A percentile compares a stretch with the other conserved stretches of the same genome.
Evolutionary conservation across 2,797 vertebrate species (phyloP).

Genomic region (Anas bernieri): DNA sequence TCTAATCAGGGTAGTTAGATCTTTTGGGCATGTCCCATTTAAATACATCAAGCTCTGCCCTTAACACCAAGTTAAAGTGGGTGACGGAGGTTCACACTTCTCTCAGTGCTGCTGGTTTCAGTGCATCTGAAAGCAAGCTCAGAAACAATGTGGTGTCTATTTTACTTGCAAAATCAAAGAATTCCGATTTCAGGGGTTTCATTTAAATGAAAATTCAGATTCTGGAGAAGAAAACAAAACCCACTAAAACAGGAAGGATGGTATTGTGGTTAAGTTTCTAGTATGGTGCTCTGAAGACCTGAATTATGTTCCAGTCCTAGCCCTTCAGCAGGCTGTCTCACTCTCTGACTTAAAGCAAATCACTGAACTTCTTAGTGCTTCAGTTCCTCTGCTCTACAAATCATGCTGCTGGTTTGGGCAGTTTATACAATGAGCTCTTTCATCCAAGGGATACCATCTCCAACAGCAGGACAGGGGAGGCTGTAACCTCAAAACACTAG

Average conservation of each 20-base stretch:
- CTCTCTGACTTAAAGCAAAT: slow-evolving; percentile 10
- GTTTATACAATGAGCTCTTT: neutral
- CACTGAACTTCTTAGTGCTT: slow-evolving; percentile 4
- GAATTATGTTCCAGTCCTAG: slow-evolving; percentile 32
- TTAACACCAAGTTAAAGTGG: neutral
- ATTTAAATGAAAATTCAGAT: slow-evolving; percentile 70
- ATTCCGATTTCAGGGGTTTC: slow-evolving; percentile 65
- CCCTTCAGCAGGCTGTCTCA: neutral
- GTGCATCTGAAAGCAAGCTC: slow-evolving; percentile 60
- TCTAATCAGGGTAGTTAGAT: neutral
- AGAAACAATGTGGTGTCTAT: slow-evolving; percentile 30
- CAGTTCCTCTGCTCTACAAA: slow-evolving; percentile 16
- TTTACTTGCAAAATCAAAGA: slow-evolving; percentile 69
- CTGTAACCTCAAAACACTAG: slow-evolving; percentile 1
- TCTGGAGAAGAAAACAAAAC: slow-evolving; percentile 73
- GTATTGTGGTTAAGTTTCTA: slow-evolving; percentile 68
- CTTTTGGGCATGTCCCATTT: neutral
- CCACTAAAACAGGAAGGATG: slow-evolving; percentile 71
- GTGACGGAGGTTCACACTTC: slow-evolving; percentile 14
- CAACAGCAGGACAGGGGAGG: neutral
- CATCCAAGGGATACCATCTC: neutral
- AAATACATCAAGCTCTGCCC: slow-evolving; percentile 20
- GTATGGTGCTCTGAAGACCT: slow-evolving; percentile 46
- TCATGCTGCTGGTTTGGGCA: neutral
- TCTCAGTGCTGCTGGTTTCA: slow-evolving; percentile 45